Evolutionary conservation across 2,888 invertebrate genomes (phyloP).

Genomic region (Byasa hedistus): DNA sequence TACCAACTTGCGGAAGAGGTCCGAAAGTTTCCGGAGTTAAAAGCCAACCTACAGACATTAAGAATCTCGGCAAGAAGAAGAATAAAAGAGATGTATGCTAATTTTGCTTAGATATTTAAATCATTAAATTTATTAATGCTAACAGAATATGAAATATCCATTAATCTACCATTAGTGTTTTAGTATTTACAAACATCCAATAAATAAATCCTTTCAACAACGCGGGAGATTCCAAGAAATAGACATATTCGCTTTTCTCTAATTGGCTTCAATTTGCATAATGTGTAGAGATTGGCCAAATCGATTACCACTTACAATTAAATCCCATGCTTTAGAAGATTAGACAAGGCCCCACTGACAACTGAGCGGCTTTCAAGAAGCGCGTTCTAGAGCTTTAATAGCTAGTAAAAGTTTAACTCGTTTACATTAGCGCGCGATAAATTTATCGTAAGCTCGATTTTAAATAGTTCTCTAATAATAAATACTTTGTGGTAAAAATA

Average conservation of each 20-base stretch:
- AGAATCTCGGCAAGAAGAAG: too few species aligned
- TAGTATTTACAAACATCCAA: neutral
- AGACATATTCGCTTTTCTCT: slow-evolving; percentile 22
- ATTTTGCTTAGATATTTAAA: too few species aligned
- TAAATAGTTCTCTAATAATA: neutral
- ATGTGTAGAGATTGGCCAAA: slow-evolving; percentile 25
- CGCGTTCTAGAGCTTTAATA: slow-evolving; percentile 7
- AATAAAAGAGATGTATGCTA: too few species aligned
- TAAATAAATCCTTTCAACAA: slow-evolving; percentile 17
- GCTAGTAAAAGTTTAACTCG: slow-evolving; percentile 7
- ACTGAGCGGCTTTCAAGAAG: slow-evolving; percentile 16
- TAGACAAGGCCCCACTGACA: slow-evolving; percentile 26
- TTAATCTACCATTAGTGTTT: neutral
- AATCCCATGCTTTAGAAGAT: slow-evolving; percentile 25
- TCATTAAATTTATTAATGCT: too few species aligned
- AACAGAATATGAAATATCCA: neutral
- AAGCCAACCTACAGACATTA: too few species aligned
- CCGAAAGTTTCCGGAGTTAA: too few species aligned
- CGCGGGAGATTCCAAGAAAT: slow-evolving; percentile 21
- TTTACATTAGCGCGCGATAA: neutral
- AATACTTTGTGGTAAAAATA: too few species aligned
- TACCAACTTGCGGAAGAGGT: too few species aligned
- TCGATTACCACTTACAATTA: slow-evolving; percentile 30
- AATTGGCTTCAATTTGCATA: slow-evolving; percentile 31
- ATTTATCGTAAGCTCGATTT: neutral